Base-by-base conservation (phyloP, 2,113 vertebrate genomes). In the Saguinus midas region DNA sequence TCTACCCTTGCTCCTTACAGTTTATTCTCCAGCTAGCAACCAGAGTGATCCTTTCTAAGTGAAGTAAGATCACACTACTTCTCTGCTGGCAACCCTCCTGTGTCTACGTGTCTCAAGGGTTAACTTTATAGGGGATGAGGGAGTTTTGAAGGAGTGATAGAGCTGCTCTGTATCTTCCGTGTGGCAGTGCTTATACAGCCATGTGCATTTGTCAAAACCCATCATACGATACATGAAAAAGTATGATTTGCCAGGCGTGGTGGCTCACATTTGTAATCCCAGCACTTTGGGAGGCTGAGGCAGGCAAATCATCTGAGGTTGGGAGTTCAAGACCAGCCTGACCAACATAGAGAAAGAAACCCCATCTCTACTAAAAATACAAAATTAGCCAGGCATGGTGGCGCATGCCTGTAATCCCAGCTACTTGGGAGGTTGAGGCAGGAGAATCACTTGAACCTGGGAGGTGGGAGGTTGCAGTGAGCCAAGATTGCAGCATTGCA, bases 221-320 rank as follows among this genome's bases (percentile, higher is more conserved):
- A 83, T 81, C 94, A 57, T 90, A 52, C 50, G 83, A n/a, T 57
- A 90, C 25, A 52, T 27, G 84, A 43, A 81, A 91, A 85, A 88
- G 83, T 37, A 11, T 55, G 45, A 87, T 83, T 93, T 87, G 66
- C 66, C 7, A 6, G 66, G 32, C 7, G 12, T 1, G 14, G 66
- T 35, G 66, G 66, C 66, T 68, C 66, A 68, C 2, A 32, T 32
- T 32, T 68, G 32, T 68, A 35, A 68, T 68, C 32, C 64, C 66
- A 68, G 14, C 32, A 68, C 66, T 68, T 35, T 68, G 66, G 66
- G 66, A 35, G 66, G 66, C 32, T 14, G 1, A 68, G 66, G 66
- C 7, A 0, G 16, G 66, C 12, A 14, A 6, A 35, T 35, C 32
- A 35, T 21, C 23, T 8, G 32, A 68, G 66, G 14, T 35, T 32